These are phyloP conservation scores for Seira ritae DNA, from an alignment of 2,888 invertebrate species.

Conservation along the genomic window DNA sequence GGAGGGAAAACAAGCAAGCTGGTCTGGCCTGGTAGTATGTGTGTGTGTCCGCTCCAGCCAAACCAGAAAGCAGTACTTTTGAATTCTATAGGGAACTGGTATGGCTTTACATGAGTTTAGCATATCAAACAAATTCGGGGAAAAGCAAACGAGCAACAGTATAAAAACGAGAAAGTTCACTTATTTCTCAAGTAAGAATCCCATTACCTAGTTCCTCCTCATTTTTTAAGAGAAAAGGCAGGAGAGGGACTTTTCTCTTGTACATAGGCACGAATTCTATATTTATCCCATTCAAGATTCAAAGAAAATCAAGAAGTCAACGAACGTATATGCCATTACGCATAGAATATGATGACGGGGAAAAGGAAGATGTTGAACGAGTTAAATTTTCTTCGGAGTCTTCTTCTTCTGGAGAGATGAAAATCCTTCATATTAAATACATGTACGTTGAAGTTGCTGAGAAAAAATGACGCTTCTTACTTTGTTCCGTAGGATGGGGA, in stretches of 20 bases:
- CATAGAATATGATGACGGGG: constrained; percentile 45
- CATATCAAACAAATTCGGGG: constrained; percentile 53
- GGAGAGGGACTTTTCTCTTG: no score
- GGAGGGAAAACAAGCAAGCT: no score
- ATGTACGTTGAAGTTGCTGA: no score
- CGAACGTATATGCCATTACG: constrained; percentile 56
- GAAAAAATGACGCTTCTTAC: neutral
- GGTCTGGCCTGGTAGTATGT: no score
- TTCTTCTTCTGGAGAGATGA: neutral
- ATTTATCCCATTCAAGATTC: constrained; percentile 23
- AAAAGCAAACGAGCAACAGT: constrained; percentile 15
- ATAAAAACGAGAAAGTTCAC: constrained; percentile 26
- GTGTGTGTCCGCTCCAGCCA: no score
- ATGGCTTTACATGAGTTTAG: constrained; percentile 56
- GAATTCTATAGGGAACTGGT: constrained; percentile 54
- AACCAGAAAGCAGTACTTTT: constrained; percentile 29
- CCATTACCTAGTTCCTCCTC: no score
- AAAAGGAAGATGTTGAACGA: constrained; percentile 27
- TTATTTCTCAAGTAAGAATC: no score
- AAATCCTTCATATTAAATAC: no score
- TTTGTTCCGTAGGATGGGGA: constrained; percentile 24
- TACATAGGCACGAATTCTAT: no score
- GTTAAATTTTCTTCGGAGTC: constrained; percentile 43
- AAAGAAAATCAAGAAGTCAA: constrained; percentile 54
- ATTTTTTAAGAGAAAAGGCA: no score